Evolutionary conservation across 1,140 invertebrate species (phyloP).

Genomic region (Drosophila pectinifera): DNA sequence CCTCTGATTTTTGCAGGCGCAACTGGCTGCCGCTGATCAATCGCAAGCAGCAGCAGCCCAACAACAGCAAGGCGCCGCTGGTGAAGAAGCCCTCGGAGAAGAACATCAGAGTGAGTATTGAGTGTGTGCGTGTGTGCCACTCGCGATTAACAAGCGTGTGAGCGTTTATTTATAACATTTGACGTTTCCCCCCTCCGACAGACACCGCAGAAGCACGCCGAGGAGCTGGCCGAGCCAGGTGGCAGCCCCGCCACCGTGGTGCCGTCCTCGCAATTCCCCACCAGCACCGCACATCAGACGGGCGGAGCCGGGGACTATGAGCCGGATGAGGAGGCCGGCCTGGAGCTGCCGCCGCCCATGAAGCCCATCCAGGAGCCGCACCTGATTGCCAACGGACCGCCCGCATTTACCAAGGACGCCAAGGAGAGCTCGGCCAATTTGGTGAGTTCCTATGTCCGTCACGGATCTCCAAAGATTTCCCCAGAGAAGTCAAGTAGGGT

Average conservation of each 20-base stretch:
- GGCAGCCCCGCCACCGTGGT: constrained; percentile 59
- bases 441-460: constrained; percentile 85
- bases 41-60: constrained; percentile 93
- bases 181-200: constrained; percentile 22
- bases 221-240: constrained; percentile 65
- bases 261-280: constrained; percentile 59
- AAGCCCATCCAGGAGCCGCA: constrained; percentile 93
- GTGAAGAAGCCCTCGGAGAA: constrained; percentile 93
- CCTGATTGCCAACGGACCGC: constrained; percentile 86
- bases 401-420: constrained; percentile 86
- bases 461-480: constrained; percentile 23
- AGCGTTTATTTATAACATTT: constrained; percentile 68
- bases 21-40: constrained; percentile 97
- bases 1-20: constrained; percentile 86
- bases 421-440: constrained; percentile 89
- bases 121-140: constrained; percentile 4
- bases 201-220: constrained; percentile 73
- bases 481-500: neutral
- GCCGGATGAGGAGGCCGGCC: constrained; percentile 91
- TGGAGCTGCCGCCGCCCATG: constrained; percentile 97
- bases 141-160: constrained; percentile 51
- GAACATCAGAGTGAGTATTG: constrained; percentile 89
- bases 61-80: constrained; percentile 86
- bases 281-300: constrained; percentile 56
- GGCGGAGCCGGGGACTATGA: constrained; percentile 86